Evolutionary conservation across 2,113 vertebrate species (phyloP).

Genomic region (Spea bombifrons): DNA sequence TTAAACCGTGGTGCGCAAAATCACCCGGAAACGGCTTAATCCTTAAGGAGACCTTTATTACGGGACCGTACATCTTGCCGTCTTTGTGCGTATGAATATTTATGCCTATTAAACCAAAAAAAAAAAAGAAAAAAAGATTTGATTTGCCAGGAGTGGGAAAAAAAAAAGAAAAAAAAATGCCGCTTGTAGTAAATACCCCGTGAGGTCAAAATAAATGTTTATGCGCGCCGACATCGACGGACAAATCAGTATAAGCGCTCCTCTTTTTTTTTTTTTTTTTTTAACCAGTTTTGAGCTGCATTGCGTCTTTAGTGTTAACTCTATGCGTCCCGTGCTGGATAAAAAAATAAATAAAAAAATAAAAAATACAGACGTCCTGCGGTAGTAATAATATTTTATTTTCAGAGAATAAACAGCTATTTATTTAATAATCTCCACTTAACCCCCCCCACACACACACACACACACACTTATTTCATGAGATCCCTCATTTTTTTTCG

Average conservation of each 20-base stretch:
- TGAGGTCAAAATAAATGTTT: constrained; percentile 1
- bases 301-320: constrained; percentile 36
- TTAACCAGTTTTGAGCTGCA: constrained; percentile 26
- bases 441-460: not conserved
- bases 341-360: constrained; percentile 2
- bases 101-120: not conserved
- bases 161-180: not conserved
- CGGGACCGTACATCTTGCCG: not conserved
- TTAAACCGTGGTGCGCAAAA: not conserved
- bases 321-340: constrained; percentile 3
- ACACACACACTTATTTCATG: not conserved
- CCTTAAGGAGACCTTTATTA: not conserved
- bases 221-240: not conserved
- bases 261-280: constrained; percentile 4
- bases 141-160: not conserved
- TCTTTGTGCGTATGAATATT: not conserved
- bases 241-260: not conserved
- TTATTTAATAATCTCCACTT: constrained; percentile 37
- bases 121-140: not conserved
- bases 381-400: constrained; percentile 40
- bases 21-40: not conserved
- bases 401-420: constrained; percentile 39
- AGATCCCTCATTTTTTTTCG: constrained; percentile 15
- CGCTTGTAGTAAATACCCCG: not conserved
- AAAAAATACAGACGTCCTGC: not conserved